A percentile compares a stretch with the other conserved stretches of the same genome.
phyloP scores from a whole-genome alignment of 2,888 invertebrate species.

The Callyntrura sp. region DNA sequence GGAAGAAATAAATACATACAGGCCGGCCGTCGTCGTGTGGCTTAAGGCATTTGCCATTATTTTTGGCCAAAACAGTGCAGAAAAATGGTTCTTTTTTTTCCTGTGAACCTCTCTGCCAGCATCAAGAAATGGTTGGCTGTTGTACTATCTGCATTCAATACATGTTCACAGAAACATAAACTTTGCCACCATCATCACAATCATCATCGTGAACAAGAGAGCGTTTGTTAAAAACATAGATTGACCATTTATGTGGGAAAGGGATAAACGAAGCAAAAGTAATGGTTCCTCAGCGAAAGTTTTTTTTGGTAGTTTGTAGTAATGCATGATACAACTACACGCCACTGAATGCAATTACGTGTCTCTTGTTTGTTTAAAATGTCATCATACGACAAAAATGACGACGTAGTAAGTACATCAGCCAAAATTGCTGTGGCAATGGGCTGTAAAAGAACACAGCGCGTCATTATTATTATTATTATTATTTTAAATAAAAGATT shows the following conservation, averaged over 20 bases:
- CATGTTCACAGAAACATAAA: conserved; percentile 25
- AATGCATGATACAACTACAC: neutral
- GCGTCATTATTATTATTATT: neutral
- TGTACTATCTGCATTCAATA: no score
- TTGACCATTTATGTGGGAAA: conserved; percentile 42
- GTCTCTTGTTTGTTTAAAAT: conserved; percentile 36
- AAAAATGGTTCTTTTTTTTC: neutral
- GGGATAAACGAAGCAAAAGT: conserved; percentile 13
- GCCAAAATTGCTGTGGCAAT: conserved; percentile 5
- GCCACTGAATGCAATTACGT: neutral
- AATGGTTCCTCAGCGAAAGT: conserved; percentile 36
- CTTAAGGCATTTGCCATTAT: conserved; percentile 58
- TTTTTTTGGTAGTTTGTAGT: neutral
- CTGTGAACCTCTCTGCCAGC: neutral
- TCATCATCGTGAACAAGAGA: neutral
- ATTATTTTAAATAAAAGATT: neutral
- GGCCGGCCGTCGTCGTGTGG: conserved; percentile 58
- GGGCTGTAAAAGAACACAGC: neutral
- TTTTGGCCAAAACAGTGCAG: neutral
- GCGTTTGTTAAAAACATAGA: conserved; percentile 21
- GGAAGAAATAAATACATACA: conserved; percentile 18
- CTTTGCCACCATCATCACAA: neutral
- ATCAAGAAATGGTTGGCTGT: neutral
- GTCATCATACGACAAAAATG: conserved; percentile 11
- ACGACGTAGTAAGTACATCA: neutral